Base-by-base conservation (phyloP, 2,888 invertebrate genomes). In the Leucania comma region DNA sequence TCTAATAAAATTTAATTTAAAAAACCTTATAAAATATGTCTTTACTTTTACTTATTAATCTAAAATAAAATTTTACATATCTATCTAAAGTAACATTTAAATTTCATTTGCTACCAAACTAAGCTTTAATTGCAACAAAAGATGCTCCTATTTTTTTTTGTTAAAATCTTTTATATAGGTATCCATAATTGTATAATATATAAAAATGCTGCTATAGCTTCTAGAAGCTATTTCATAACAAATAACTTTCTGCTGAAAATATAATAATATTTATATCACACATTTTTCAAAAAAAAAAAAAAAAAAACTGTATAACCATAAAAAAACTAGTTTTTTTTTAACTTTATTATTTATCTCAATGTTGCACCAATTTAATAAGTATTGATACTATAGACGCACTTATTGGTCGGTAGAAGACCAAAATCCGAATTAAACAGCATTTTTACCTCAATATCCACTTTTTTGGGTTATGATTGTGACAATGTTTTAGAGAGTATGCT, bases 41-140 rank as follows among this genome's bases (percentile, higher is more conserved):
- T 75, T 74, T 58, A 51, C 14, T 66, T 51, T 68, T 14, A 57
- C 48, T 58, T 58, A 61, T 14, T 58, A 24, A 53, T 58, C 53
- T 69, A 69, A 20, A 69, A 76, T 51, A 76, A 54, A 50, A 38
- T 38, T 62, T n/a, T 69, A 42, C 12, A 26, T 32, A 51, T 51
- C 26, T 67, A 53, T 53, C 35, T 29, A 38, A 46, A 53, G 26
- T 75, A 72, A 58, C 32, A 64, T 58, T 50, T 65, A 8, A 35
- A 35, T 29, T 56, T 12, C 4, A 35, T 53, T 46, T 51, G 51
- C 2, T 60, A 35, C 22, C 10, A 22, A 32, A 62, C 22, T 24
- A 60, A 61, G 51, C 12, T 64, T 48, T 56, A 24, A 59, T 69
- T 57, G 38, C 22, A 78, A 65, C 59, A 64, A 53, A 22, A 22